Conservation (phyloP, 2,113 vertebrate genomes). For the Oxyruncus cristatus region DNA sequence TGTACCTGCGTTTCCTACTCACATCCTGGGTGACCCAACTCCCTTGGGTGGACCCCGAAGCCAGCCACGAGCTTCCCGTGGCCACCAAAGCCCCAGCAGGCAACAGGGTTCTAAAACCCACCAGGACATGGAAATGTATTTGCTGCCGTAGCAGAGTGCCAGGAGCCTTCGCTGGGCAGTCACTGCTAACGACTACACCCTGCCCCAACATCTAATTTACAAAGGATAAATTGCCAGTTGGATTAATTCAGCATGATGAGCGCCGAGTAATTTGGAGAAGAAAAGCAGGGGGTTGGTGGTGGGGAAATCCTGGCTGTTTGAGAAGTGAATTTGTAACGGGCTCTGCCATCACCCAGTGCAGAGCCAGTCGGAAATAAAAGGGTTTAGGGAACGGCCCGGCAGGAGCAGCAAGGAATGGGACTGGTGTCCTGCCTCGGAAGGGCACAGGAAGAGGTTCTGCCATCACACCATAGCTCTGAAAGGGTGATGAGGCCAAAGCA, state of each 20-base stretch:
- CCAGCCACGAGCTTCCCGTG: neutral
- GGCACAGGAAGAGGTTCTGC: accelerated
- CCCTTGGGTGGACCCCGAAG: neutral
- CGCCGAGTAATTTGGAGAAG: neutral
- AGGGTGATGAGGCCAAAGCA: neutral
- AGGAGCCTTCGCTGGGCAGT: neutral
- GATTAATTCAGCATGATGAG: conserved; percentile 17
- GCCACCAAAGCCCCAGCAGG: neutral
- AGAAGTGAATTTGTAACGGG: neutral
- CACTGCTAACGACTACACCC: neutral
- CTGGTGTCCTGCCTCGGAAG: neutral
- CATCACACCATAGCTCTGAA: neutral
- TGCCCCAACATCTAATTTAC: conserved; percentile 38
- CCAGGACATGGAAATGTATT: neutral
- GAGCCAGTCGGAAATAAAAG: accelerated
- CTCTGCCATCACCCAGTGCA: neutral
- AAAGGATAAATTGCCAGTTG: conserved; percentile 10
- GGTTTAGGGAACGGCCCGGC: accelerated
- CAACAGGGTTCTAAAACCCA: accelerated
- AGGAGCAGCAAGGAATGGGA: accelerated
- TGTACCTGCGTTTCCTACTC: accelerated
- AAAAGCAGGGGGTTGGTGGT: neutral
- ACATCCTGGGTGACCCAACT: neutral
- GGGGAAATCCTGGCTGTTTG: neutral
- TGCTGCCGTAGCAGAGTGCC: neutral